phyloP scores from a whole-genome alignment of 2,113 vertebrate genomes.

The Chloebia gouldiae region DNA sequence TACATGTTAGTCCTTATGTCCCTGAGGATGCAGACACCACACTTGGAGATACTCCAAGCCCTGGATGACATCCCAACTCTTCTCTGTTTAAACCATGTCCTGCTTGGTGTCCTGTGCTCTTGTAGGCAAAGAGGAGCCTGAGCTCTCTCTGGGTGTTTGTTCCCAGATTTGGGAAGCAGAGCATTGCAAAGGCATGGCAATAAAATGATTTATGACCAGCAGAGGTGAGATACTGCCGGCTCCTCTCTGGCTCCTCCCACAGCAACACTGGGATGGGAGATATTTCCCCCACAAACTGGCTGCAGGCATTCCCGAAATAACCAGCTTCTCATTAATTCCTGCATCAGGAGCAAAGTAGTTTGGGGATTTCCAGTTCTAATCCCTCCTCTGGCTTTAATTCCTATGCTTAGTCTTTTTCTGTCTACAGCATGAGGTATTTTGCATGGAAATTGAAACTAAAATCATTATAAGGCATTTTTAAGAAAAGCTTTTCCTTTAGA shows the following conservation, averaged over 20 bases:
- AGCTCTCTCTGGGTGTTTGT: rapidly evolving
- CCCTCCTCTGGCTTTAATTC: constrained; percentile 21
- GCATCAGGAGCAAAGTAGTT: background rate
- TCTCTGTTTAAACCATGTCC: background rate
- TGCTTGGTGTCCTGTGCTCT: background rate
- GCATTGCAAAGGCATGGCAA: background rate
- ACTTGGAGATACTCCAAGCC: background rate
- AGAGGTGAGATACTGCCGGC: background rate
- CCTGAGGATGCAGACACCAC: background rate
- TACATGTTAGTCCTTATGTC: background rate
- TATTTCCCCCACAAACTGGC: background rate
- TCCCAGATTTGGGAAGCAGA: background rate
- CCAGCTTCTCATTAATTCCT: constrained; percentile 22
- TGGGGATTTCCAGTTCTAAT: constrained; percentile 43
- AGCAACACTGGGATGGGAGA: background rate
- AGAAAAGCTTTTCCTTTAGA: background rate
- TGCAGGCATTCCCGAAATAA: constrained; percentile 44
- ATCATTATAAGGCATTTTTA: background rate
- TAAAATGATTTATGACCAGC: background rate
- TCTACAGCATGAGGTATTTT: background rate
- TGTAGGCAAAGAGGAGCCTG: background rate
- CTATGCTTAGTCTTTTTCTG: background rate
- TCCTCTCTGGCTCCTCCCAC: background rate
- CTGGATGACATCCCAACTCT: background rate
- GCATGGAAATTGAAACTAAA: background rate